phyloP scores from a whole-genome alignment of 1,140 invertebrate genomes.

The Streblospio benedicti region DNA sequence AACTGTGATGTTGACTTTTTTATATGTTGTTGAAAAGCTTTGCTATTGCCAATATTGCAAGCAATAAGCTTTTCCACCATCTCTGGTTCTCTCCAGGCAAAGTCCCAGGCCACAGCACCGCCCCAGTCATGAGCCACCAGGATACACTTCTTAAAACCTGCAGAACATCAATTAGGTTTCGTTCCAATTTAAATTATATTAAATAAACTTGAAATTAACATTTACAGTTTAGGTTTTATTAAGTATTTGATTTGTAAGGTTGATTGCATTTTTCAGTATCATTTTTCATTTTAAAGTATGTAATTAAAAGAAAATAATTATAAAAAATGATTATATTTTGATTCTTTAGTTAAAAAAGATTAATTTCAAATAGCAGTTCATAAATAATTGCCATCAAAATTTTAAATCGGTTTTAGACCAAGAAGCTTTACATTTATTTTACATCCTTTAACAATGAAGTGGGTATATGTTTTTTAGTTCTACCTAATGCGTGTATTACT shows the following conservation, averaged over 20 bases:
- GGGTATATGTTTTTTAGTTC: background rate
- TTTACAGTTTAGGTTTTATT: background rate
- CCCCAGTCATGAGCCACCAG: conserved; percentile 76
- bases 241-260: background rate
- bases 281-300: background rate
- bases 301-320: background rate
- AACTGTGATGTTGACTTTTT: conserved; percentile 51
- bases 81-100: conserved; percentile 58
- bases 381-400: background rate
- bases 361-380: background rate
- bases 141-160: conserved; percentile 42
- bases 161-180: background rate
- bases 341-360: background rate
- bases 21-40: no score
- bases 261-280: background rate
- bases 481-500: conserved; percentile 58
- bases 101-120: conserved; percentile 53
- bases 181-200: background rate
- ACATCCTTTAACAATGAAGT: background rate
- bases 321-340: background rate
- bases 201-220: background rate
- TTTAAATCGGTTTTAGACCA: no score
- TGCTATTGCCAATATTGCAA: no score
- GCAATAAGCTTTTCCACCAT: conserved; percentile 63
- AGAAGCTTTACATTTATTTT: no score